These are phyloP conservation scores for Echinops telfairi DNA, from an alignment of 2,113 vertebrate species.

Conservation along the genomic window DNA sequence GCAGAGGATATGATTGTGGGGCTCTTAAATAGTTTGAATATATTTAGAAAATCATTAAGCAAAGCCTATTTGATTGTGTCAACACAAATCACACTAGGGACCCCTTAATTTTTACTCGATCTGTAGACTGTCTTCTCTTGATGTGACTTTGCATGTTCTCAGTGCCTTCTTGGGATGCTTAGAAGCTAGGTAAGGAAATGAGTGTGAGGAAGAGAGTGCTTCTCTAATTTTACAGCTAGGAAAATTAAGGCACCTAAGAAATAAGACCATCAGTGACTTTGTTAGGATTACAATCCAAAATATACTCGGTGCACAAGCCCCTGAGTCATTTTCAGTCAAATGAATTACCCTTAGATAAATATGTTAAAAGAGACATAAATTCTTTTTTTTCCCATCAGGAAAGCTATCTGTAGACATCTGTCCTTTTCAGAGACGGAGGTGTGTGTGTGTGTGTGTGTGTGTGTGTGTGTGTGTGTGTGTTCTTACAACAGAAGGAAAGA, in stretches of 20 bases:
- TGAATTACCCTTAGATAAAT: neutral
- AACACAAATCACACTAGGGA: neutral
- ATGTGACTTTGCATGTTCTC: neutral
- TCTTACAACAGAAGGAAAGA: neutral
- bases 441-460: neutral
- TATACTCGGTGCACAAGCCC: too few relatives aligned
- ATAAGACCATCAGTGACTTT: conserved; percentile 19
- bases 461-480: neutral
- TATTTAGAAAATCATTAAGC: too few relatives aligned
- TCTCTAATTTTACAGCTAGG: conserved; percentile 2
- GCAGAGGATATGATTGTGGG: too few relatives aligned
- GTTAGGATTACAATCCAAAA: conserved; percentile 37
- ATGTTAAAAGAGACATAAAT: conserved; percentile 5
- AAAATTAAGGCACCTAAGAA: conserved; percentile 19
- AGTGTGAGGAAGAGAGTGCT: neutral
- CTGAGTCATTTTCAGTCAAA: neutral
- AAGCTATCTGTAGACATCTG: conserved; percentile 21
- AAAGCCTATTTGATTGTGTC: neutral
- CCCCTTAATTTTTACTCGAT: neutral
- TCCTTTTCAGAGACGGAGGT: conserved; percentile 17
- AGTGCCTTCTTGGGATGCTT: neutral
- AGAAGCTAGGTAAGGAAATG: too few relatives aligned
- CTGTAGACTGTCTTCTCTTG: neutral
- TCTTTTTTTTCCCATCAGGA: neutral
- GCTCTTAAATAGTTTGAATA: too few relatives aligned